Evolutionary conservation across 2,888 invertebrate genomes (phyloP).

Genomic region (Neria commutata): DNA sequence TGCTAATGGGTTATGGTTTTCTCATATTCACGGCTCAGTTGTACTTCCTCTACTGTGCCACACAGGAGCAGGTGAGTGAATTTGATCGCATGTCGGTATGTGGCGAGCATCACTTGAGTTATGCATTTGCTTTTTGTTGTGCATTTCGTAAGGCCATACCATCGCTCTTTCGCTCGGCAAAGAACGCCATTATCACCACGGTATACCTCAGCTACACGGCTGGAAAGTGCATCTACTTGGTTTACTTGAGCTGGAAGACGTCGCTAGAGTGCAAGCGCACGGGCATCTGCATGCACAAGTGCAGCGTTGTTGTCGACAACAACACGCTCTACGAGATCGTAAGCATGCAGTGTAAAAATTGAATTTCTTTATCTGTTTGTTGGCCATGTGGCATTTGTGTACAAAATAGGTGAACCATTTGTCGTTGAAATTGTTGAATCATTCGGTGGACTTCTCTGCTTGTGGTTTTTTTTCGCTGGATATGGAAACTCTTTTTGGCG

Average conservation of each 20-base stretch:
- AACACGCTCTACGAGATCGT: slow-evolving; percentile 60
- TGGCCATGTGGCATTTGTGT: neutral
- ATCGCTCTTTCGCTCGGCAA: slow-evolving; percentile 58
- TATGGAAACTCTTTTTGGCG: slow-evolving; percentile 61
- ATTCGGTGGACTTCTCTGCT: slow-evolving; percentile 60
- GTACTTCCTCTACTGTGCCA: slow-evolving; percentile 60
- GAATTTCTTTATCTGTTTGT: neutral
- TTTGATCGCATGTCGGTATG: neutral
- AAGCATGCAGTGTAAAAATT: slow-evolving; percentile 15
- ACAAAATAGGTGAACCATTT: slow-evolving; percentile 55
- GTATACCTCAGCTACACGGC: slow-evolving; percentile 55
- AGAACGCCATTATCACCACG: slow-evolving; percentile 52
- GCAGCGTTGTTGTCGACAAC: slow-evolving; percentile 59
- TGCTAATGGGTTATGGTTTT: slow-evolving; percentile 61
- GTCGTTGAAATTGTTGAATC: slow-evolving; percentile 60
- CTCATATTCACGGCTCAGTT: slow-evolving; percentile 61
- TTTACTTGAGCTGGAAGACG: slow-evolving; percentile 61
- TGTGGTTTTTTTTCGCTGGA: slow-evolving; percentile 61
- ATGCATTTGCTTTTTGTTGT: neutral
- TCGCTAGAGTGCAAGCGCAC: slow-evolving; percentile 59
- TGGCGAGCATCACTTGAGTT: neutral
- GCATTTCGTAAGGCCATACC: slow-evolving; percentile 44
- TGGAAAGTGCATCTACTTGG: slow-evolving; percentile 59
- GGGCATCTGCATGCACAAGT: slow-evolving; percentile 60
- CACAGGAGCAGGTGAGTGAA: slow-evolving; percentile 53